Evolutionary conservation across 1,140 invertebrate genomes (phyloP), one percentile per base, ranked within the genome.

Genomic region (Hesperophylax magnus): DNA sequence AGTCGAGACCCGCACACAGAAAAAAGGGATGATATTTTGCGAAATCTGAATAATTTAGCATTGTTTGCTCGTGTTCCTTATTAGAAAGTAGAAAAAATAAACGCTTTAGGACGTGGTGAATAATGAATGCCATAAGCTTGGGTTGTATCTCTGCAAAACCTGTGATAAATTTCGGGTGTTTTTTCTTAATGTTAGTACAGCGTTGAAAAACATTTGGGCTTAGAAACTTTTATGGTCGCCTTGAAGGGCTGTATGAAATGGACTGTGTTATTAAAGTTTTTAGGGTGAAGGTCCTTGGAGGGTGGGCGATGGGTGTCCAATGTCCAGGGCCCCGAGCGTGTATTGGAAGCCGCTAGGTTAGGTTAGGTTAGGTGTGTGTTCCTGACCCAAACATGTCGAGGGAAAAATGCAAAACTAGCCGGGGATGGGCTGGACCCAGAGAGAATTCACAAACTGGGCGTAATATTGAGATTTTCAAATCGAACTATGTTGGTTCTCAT

Each of bases 401-500:
- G 61, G 65, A 52, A 69, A 69, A 69, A 69, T 69, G 65, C 65
- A 47, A 69, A 69, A 69, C 65, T 69, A 69, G 15, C 31, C 31
- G 34, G 65, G 31, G 39, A 4, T 1, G 34, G 34, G 17, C 8
- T 7, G 65, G 65, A 69, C 31, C 34, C 65, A 4, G 31, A 69
- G 65, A 69, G 20, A 39, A 69, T 47, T 69, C 65, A 1, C 34
- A 34, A 65, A 52, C 65, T 22, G 61, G 17, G n/a, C 20, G 65
- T 69, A 22, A 18, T 69, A 69, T 65, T 69, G 65, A 22, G 31
- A 47, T 69, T 69, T 69, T n/a, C 65, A 69, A 69, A 69, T 69
- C 34, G 52, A 69, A n/a, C 39, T 69, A 15, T 69, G 31, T 22
- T 20, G 34, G 34, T 18, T 52, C 47, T 69, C 65, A 69, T 69